Evolutionary conservation across 2,797 vertebrate genomes (phyloP).

Genomic region (Hybognathus amarus): DNA sequence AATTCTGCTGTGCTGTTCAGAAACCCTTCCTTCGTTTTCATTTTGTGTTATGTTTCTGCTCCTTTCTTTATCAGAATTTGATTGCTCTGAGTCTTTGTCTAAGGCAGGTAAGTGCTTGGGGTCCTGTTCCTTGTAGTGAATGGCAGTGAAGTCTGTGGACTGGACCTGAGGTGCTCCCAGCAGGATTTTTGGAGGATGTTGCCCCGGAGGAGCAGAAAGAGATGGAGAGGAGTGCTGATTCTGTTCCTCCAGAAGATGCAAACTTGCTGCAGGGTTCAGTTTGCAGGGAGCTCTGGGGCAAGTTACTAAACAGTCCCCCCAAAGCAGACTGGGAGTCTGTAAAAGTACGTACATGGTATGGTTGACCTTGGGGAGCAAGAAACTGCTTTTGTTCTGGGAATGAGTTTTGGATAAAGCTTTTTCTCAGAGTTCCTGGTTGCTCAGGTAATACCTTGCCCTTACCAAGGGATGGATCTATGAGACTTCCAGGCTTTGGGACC

Average conservation of each 20-base stretch:
- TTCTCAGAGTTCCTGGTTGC: slow-evolving; percentile 81
- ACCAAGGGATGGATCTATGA: slow-evolving; percentile 77
- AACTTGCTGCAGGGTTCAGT: slow-evolving; percentile 61
- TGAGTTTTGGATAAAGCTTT: slow-evolving; percentile 82
- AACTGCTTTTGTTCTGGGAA: slow-evolving; percentile 81
- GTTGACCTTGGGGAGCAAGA: slow-evolving; percentile 78
- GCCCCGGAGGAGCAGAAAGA: slow-evolving; percentile 34
- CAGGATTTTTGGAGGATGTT: slow-evolving; percentile 37
- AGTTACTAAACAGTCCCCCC: slow-evolving; percentile 57
- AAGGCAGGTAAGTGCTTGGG: slow-evolving; percentile 80
- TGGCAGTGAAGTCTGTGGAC: slow-evolving; percentile 76
- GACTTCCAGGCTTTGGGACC: slow-evolving; percentile 73
- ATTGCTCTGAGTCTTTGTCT: slow-evolving; percentile 78
- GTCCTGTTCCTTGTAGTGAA: slow-evolving; percentile 81
- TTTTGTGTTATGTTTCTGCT: slow-evolving; percentile 83
- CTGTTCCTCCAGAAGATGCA: slow-evolving; percentile 30
- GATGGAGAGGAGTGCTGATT: slow-evolving; percentile 63
- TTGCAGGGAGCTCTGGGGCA: slow-evolving; percentile 32
- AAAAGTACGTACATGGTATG: slow-evolving; percentile 79
- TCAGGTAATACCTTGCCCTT: slow-evolving; percentile 85
- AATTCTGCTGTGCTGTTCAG: slow-evolving; percentile 77
- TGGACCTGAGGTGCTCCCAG: slow-evolving; percentile 79
- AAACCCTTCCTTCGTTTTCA: slow-evolving; percentile 83
- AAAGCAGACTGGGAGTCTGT: slow-evolving; percentile 54
- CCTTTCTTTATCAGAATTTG: slow-evolving; percentile 79